Evolutionary conservation across 2,113 vertebrate species (phyloP), one percentile per base, ranked within the genome.

Genomic region (Rhagologus leucostigma): DNA sequence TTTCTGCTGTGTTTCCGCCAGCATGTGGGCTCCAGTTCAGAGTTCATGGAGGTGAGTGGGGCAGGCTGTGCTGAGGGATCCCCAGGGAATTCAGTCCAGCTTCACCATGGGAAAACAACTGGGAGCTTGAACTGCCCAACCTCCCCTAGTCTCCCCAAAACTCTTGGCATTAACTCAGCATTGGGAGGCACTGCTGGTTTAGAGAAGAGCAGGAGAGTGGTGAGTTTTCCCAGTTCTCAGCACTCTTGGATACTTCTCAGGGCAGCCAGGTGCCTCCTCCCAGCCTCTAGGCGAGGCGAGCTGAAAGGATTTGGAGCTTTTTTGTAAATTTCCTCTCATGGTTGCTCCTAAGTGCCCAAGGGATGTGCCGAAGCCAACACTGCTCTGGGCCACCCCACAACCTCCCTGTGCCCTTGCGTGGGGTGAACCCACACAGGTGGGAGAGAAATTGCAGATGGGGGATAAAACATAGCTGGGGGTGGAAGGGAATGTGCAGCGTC

Each of bases 1-100:
- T 99, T 99, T 95, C 98, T 99, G 68, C 98, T 99, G 64, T 99
- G 98, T 97, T 99, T 99, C 98, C 98, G 99, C 84, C 98, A 99
- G 95, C 99, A 99, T 29, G 99, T 99, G 78, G 98, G 99, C 84
- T 99, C 99, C 98, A 99, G 99, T 53, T 74, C 97, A 0, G 98
- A 99, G 94, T 99, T 99, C 84, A 99, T 99, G 99, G 98, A 98
- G 97, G 99, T 99, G 97, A 98, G 98, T 29, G 7, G n/a, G 46
- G 27, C 22, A 1, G 44, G 63, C 24, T 55, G 41, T 4, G 10
- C 60, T 5, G 2, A 15, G 52, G 39, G 8, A 4, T 53, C n/a
- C n/a, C 42, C 3, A 1, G 1, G 14, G 44, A 42, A 41, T 82
- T 84, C 2, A 1, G 10, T 41, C 44, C 5, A 2, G 32, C 12